Base-by-base conservation (phyloP, 2,888 invertebrate genomes). In the Leptura quadrifasciata region DNA sequence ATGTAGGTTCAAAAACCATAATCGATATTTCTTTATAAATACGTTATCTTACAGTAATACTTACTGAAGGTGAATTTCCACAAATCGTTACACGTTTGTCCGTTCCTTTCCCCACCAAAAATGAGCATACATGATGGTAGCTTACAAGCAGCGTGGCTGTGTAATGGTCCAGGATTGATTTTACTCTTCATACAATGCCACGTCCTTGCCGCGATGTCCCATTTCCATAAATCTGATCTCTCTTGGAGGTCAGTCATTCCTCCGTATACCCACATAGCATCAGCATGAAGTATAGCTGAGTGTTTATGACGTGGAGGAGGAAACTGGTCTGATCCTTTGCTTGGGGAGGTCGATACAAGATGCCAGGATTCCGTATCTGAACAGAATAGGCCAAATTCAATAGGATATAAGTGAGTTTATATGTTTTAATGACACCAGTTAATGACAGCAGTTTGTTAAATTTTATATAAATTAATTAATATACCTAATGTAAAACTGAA, bases 351-450 rank as follows among this genome's bases (percentile, higher is more conserved):
- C 64, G 90, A 91, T 39, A 93, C 85, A 72, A 93, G 86, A 85
- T 95, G 95, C 96, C 96, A 96, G 20, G 94, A 93, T 89, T 95
- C 94, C n/a, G 95, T 93, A 86, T 95, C 96, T 96, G 88, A 9
- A 18, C 18, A 21, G 21, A 57, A 20, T 21, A 15, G 18, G 20
- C 21, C 12, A 20, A 57, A 15, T 18, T 17, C 15, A 18, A 20
- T 18, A 0, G 6, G 17, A 17, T 15, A 18, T 55, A n/a, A n/a
- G 10, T 18, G 55, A 54, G 2, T 31, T 5, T 31, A 6, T 31
- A 31, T 31, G 5, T 31, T 31, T n/a, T n/a, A n/a, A n/a, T n/a
- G n/a, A n/a, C n/a, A n/a, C n/a, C n/a, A n/a, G n/a, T n/a, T n/a
- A n/a, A n/a, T n/a, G n/a, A n/a, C n/a, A n/a, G n/a, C n/a, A n/a